These are phyloP conservation scores for Tenualosa thibaudeaui DNA, from an alignment of 2,797 vertebrate genomes.

Conservation along the genomic window DNA sequence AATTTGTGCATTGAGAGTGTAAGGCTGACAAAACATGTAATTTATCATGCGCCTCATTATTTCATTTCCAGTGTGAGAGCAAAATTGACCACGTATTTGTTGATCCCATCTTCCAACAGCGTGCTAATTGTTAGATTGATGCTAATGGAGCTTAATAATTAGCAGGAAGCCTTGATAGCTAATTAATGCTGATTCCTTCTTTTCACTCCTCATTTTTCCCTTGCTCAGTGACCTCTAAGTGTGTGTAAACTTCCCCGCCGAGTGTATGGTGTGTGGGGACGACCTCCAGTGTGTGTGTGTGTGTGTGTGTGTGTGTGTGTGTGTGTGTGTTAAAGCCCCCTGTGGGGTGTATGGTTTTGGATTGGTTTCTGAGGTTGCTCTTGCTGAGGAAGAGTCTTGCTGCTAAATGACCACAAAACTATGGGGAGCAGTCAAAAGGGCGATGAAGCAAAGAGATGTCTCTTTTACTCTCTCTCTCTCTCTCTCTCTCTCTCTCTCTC, in stretches of 20 bases:
- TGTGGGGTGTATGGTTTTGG: neutral
- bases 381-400: neutral
- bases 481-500: neutral
- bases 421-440: conserved; percentile 4
- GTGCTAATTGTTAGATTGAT: neutral
- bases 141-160: neutral
- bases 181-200: neutral
- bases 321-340: neutral
- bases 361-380: neutral
- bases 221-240: neutral
- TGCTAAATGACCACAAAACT: neutral
- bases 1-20: neutral
- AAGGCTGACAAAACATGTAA: neutral
- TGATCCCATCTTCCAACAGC: neutral
- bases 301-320: neutral
- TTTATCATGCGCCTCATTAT: neutral
- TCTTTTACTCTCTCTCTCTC: neutral
- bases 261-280: neutral
- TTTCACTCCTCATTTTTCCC: neutral
- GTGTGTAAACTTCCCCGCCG: neutral
- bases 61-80: neutral
- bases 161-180: neutral
- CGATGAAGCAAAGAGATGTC: neutral
- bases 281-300: neutral
- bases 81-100: neutral